Base-by-base conservation (phyloP, 2,113 vertebrate species). In the Mesitornis unicolor region DNA sequence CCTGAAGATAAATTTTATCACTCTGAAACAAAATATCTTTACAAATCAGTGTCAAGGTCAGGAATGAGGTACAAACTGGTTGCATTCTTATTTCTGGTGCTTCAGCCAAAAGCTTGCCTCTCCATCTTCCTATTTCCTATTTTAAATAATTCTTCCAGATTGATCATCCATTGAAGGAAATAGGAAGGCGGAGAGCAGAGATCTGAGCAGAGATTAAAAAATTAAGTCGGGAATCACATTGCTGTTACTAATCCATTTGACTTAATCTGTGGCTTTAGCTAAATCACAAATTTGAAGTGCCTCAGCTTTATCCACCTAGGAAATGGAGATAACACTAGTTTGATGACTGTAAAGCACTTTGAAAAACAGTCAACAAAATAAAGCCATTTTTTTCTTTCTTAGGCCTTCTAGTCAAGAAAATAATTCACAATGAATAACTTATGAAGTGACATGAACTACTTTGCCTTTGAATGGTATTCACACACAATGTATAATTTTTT, bases 341-440 rank as follows among this genome's bases (percentile, higher is more conserved):
- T 70, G 90, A 90, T 33, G 16, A 31, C 31, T 87, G 47, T 33
- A 88, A 87, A 53, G 3, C 26, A 65, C 50, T 91, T 80, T 3
- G 5, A 86, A 77, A 90, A 93, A 25, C 28, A 77, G 9, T 43
- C 38, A 85, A 91, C 40, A 93, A 89, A 85, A 86, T 50, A 86
- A 88, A 21, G 4, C 16, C 47, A 2, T 42, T 85, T 90, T 76
- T 67, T 91, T 87, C 26, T 59, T 90, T 53, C n/a, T 65, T 77
- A 77, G 67, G 20, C 47, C 90, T 88, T 90, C 25, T 54, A 93
- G 35, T 42, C 35, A 90, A 74, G 57, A 83, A 71, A 86, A 86
- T 90, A 94, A 94, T 85, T 95, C 82, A 90, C 51, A 67, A 78
- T 74, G 29, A 91, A 88, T 96, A 88, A 94, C 40, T 86, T 93